Evolutionary conservation across 2,888 invertebrate genomes (phyloP).

Genomic region (Synergus laeviventris): DNA sequence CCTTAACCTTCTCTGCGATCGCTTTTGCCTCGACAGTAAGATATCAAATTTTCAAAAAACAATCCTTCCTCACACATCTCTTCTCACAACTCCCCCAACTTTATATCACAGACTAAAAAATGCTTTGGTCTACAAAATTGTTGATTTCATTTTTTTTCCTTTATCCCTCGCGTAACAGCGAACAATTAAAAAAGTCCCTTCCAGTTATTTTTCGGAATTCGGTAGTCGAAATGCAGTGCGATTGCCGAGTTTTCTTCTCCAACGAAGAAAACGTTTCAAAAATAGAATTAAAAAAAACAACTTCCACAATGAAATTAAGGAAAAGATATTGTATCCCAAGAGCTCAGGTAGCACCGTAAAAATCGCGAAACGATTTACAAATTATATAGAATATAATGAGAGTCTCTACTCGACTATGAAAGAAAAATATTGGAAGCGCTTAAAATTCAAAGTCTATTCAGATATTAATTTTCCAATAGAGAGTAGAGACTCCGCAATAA

Average conservation of each 20-base stretch:
- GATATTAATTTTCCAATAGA: constrained; percentile 38
- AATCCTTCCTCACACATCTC: constrained; percentile 56
- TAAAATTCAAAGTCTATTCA: constrained; percentile 9
- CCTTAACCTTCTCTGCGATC: background rate
- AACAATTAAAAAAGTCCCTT: background rate
- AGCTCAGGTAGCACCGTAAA: constrained; percentile 37
- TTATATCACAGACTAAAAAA: constrained; percentile 76
- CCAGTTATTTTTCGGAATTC: background rate
- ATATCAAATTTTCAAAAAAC: constrained; percentile 15
- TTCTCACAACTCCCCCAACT: constrained; percentile 63
- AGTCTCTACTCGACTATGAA: background rate
- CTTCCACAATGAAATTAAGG: background rate
- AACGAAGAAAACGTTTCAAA: constrained; percentile 7
- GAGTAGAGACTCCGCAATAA: constrained; percentile 45
- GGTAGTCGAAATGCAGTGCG: constrained; percentile 21
- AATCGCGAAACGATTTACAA: constrained; percentile 18
- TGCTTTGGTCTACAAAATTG: constrained; percentile 74
- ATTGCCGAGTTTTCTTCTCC: constrained; percentile 25
- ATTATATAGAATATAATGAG: constrained; percentile 15
- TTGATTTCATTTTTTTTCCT: constrained; percentile 47
- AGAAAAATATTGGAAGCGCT: background rate
- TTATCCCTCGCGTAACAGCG: constrained; percentile 42
- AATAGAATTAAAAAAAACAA: background rate
- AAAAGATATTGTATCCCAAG: constrained; percentile 15
- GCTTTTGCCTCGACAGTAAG: background rate